phyloP scores from a whole-genome alignment of 2,113 vertebrate genomes.

The Tiliqua scincoides region DNA sequence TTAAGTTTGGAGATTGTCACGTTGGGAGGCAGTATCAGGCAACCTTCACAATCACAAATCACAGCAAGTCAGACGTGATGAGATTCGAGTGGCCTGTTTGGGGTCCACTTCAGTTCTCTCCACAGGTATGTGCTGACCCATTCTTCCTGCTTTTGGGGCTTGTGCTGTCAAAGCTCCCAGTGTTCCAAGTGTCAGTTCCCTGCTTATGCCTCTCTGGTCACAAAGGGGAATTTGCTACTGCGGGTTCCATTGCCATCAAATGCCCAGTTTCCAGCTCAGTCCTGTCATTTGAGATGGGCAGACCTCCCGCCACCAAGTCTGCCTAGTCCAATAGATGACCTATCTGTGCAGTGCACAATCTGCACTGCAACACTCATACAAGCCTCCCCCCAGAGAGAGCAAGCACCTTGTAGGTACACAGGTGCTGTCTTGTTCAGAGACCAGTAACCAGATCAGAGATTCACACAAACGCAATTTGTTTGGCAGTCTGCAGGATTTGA shows the following conservation, averaged over 20 bases:
- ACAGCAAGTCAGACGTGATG: constrained; percentile 72
- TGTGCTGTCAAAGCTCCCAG: neutral
- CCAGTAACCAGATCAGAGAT: too few species aligned
- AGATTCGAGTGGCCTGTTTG: constrained; percentile 85
- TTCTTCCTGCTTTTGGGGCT: neutral
- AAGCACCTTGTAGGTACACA: too few species aligned
- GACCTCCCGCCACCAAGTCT: too few species aligned
- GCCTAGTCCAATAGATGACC: too few species aligned
- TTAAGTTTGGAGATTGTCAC: constrained; percentile 88
- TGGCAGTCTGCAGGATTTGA: too few species aligned
- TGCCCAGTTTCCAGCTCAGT: neutral
- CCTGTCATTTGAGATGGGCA: too few species aligned
- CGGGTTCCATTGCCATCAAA: neutral
- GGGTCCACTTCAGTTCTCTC: constrained; percentile 77
- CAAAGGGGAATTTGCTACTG: neutral
- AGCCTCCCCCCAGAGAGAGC: too few species aligned
- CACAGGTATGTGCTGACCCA: constrained; percentile 71
- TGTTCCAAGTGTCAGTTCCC: neutral
- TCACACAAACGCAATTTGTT: too few species aligned
- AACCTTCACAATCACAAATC: constrained; percentile 87
- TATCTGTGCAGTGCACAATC: too few species aligned
- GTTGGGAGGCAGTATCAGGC: constrained; percentile 70
- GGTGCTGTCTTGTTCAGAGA: too few species aligned
- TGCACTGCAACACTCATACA: too few species aligned
- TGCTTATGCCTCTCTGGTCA: neutral